These are phyloP conservation scores for Malaclemys terrapin DNA, from an alignment of 2,113 vertebrate genomes.

Conservation along the genomic window DNA sequence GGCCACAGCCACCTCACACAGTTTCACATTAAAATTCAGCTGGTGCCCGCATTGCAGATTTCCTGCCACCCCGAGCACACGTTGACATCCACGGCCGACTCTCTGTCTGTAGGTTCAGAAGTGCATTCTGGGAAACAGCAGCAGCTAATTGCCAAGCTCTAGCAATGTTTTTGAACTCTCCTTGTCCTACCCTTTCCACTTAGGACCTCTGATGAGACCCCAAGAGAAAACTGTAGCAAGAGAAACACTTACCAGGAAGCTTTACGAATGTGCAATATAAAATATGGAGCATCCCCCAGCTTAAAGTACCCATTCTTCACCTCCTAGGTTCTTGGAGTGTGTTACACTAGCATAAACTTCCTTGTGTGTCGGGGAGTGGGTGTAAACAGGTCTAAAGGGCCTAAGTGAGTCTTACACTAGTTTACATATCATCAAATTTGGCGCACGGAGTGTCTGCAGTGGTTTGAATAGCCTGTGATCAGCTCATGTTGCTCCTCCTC, in stretches of 20 bases:
- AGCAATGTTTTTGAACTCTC: neutral
- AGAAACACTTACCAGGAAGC: neutral
- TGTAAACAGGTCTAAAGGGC: neutral
- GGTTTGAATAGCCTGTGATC: neutral
- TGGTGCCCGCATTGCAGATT: neutral
- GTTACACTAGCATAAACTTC: neutral
- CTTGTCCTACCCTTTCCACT: neutral
- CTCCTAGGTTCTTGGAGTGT: neutral
- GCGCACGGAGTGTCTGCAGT: neutral
- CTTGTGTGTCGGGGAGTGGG: neutral
- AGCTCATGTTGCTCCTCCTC: neutral
- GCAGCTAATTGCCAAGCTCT: neutral
- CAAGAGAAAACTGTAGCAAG: neutral
- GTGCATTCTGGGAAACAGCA: neutral
- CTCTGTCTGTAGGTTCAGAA: neutral
- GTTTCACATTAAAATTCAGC: neutral
- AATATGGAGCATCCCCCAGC: neutral
- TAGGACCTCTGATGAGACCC: neutral
- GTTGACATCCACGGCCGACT: neutral
- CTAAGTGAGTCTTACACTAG: neutral
- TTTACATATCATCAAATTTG: neutral
- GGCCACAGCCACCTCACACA: accelerated
- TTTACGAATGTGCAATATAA: neutral
- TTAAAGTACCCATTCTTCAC: neutral
- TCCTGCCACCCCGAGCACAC: neutral